A percentile compares a stretch with the other conserved stretches of the same genome.
These are phyloP conservation scores for Cyprinodon brontotheroides DNA, from an alignment of 2,113 vertebrate species.

Conservation along the genomic window DNA sequence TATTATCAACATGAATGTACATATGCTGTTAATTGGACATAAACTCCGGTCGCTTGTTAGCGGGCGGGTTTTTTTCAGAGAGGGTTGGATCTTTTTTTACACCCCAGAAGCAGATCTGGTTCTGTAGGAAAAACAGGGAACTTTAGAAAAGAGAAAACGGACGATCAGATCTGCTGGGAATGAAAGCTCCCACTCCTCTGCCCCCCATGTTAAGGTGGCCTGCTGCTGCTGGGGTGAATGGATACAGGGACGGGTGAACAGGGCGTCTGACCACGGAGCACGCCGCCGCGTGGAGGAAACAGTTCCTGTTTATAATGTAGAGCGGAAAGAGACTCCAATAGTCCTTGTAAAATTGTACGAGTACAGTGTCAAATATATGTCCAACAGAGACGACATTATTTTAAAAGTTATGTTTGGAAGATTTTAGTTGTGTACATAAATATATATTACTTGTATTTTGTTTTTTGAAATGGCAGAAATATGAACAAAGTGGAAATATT, in stretches of 20 bases:
- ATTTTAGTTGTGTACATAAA: slow-evolving; percentile 78
- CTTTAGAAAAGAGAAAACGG: slow-evolving; percentile 11
- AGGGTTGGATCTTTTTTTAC: slow-evolving; percentile 20
- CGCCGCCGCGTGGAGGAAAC: slow-evolving; percentile 33
- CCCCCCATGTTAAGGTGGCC: slow-evolving; percentile 29
- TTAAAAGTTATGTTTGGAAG: slow-evolving; percentile 70
- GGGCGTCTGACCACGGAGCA: slow-evolving; percentile 4
- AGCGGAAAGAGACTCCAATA: slow-evolving; percentile 65
- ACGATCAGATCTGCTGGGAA: slow-evolving; percentile 41
- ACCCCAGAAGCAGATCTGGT: slow-evolving; percentile 43
- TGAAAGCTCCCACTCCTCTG: slow-evolving; percentile 22
- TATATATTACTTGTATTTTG: slow-evolving; percentile 75
- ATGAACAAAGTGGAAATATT: slow-evolving; percentile 81
- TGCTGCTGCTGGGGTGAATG: slow-evolving; percentile 46
- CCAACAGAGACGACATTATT: slow-evolving; percentile 72
- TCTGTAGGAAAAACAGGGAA: slow-evolving; percentile 42
- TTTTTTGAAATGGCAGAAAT: slow-evolving; percentile 76
- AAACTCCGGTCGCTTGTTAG: slow-evolving; percentile 54
- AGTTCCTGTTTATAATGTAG: slow-evolving; percentile 71
- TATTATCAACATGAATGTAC: slow-evolving; percentile 81
- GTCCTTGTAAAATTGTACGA: slow-evolving; percentile 74
- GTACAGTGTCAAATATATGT: slow-evolving; percentile 73
- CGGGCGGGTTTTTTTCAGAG: slow-evolving; percentile 50
- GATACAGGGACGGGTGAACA: slow-evolving; percentile 10
- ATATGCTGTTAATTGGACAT: slow-evolving; percentile 68